Evolutionary conservation across 2,888 invertebrate genomes (phyloP).

Genomic region (Mantis religiosa): DNA sequence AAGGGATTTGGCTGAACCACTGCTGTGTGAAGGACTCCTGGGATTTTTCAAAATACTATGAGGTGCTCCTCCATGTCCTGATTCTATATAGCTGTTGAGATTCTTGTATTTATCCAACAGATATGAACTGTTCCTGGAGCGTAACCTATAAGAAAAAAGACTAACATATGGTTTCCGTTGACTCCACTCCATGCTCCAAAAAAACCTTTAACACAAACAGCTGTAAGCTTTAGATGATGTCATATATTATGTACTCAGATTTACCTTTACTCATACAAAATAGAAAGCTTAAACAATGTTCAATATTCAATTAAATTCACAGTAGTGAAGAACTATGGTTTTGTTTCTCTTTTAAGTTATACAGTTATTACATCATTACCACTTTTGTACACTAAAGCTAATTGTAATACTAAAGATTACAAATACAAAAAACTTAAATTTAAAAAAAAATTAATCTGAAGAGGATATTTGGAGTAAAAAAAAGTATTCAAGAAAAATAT

Average conservation of each 20-base stretch:
- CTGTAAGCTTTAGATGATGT: not conserved
- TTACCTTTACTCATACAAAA: not conserved
- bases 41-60: not conserved
- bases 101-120: not conserved
- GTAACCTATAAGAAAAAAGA: not conserved
- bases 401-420: too few species aligned
- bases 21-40: not conserved
- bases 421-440: too few species aligned
- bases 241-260: not conserved
- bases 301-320: too few species aligned
- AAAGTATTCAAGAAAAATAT: too few species aligned
- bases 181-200: not conserved
- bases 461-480: too few species aligned
- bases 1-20: not conserved
- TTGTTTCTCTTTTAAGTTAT: too few species aligned
- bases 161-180: not conserved
- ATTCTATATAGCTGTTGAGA: not conserved
- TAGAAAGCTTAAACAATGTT: too few species aligned
- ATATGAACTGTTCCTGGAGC: not conserved
- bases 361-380: too few species aligned
- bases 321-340: too few species aligned
- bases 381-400: too few species aligned
- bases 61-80: not conserved
- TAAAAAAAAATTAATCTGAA: too few species aligned
- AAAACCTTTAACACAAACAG: not conserved